Conservation (phyloP, 53 echinoderm and acorn worm genomes). For the Paelopatides confundens region DNA sequence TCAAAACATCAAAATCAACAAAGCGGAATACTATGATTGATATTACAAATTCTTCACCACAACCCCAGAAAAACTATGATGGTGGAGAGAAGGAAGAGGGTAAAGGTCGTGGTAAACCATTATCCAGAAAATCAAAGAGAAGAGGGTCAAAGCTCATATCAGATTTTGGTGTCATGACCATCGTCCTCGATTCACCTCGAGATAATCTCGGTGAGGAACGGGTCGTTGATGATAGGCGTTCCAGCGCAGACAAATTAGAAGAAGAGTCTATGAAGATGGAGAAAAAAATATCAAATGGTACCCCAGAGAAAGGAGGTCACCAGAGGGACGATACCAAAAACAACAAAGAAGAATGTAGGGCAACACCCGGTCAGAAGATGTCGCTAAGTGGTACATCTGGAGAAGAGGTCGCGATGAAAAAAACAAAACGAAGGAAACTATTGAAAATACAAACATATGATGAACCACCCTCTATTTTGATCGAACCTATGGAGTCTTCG, state of each 20-base stretch:
- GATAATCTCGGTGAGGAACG: neutral
- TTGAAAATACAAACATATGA: neutral
- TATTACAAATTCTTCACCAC: neutral
- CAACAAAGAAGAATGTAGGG: neutral
- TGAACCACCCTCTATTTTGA: conserved; percentile 13
- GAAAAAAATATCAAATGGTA: too few relatives aligned
- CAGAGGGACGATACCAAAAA: neutral
- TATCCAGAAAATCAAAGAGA: conserved; percentile 2
- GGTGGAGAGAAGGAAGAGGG: neutral
- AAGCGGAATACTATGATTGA: neutral
- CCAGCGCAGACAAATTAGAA: too few relatives aligned
- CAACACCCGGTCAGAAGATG: conserved; percentile 22
- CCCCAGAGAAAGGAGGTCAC: neutral
- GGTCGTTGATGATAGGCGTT: neutral
- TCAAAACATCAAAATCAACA: neutral
- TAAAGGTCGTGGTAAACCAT: neutral
- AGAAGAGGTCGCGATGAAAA: neutral
- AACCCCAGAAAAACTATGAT: neutral
- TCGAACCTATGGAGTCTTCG: neutral
- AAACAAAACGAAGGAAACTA: conserved; percentile 27
- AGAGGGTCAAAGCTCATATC: neutral
- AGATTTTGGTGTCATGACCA: neutral
- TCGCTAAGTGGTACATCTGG: neutral
- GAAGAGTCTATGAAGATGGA: neutral
- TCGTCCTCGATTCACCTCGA: neutral